Percentiles rank a stretch among this genome's conserved stretches.
Conservation (phyloP, 1,140 invertebrate genomes). For the Pseudobourletiella spinata region DNA sequence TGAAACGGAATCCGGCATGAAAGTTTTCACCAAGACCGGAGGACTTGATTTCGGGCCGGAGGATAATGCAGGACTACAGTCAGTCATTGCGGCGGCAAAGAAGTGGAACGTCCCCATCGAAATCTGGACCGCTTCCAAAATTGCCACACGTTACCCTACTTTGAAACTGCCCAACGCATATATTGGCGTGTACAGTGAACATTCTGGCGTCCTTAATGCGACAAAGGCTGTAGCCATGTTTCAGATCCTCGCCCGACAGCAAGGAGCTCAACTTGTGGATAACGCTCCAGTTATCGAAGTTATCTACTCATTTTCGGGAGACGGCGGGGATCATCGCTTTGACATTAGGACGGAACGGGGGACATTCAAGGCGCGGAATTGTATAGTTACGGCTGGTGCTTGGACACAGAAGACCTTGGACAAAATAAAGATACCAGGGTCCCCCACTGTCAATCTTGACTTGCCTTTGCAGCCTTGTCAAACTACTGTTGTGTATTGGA, state of each 20-base stretch:
- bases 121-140: conserved; percentile 11
- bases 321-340: no score
- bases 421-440: neutral
- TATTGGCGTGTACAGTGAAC: conserved; percentile 23
- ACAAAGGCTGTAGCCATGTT: conserved; percentile 24
- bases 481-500: conserved; percentile 27
- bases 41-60: conserved; percentile 21
- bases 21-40: conserved; percentile 25
- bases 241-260: conserved; percentile 11
- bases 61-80: conserved; percentile 4
- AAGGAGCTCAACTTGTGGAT: conserved; percentile 17
- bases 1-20: conserved; percentile 20
- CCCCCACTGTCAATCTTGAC: neutral
- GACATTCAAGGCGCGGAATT: conserved; percentile 14
- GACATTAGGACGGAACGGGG: neutral
- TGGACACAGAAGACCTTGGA: conserved; percentile 28
- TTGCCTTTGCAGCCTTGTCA: conserved; percentile 19
- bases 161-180: conserved; percentile 13
- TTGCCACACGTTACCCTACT: conserved; percentile 15
- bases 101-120: conserved; percentile 12
- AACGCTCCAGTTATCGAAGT: conserved; percentile 18
- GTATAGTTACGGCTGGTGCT: conserved; percentile 26
- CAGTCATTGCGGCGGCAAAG: conserved; percentile 4
- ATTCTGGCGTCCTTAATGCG: conserved; percentile 27
- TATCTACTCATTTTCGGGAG: neutral